These are phyloP conservation scores for Leptinotarsa defecta DNA, from an alignment of 1,140 invertebrate genomes.

Conservation along the genomic window DNA sequence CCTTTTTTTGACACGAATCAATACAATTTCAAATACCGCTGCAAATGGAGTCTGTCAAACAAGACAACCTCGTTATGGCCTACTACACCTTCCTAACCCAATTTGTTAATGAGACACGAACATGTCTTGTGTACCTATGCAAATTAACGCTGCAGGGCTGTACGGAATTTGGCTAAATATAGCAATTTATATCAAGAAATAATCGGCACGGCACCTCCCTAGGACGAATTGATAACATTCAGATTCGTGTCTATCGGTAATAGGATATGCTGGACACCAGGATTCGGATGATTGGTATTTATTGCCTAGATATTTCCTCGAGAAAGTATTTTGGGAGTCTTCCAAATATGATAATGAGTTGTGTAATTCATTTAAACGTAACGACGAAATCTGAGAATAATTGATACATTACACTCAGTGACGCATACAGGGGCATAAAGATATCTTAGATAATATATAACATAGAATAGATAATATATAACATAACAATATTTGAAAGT, in stretches of 20 bases:
- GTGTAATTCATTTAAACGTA: neutral
- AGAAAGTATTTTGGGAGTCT: neutral
- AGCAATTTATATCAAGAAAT: conserved; percentile 9
- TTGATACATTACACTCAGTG: no score
- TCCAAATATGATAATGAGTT: neutral
- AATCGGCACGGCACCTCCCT: neutral
- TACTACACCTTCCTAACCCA: conserved; percentile 4
- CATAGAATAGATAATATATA: no score
- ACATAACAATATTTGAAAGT: no score
- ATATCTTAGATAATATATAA: no score
- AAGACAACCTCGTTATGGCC: neutral
- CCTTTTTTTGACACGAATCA: no score
- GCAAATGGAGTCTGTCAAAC: no score
- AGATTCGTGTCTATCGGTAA: conserved; percentile 2
- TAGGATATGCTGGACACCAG: neutral
- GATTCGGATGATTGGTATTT: neutral
- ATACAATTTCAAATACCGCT: no score
- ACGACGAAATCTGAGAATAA: neutral
- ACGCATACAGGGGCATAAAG: no score
- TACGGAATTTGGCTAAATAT: conserved; percentile 1
- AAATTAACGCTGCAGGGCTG: conserved; percentile 4
- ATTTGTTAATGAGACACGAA: conserved; percentile 19
- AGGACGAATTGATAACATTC: neutral
- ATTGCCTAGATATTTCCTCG: neutral
- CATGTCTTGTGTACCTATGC: conserved; percentile 20